Evolutionary conservation across 2,888 invertebrate species (phyloP), one percentile per base, ranked within the genome.

Genomic region (Conchocele bisecta): DNA sequence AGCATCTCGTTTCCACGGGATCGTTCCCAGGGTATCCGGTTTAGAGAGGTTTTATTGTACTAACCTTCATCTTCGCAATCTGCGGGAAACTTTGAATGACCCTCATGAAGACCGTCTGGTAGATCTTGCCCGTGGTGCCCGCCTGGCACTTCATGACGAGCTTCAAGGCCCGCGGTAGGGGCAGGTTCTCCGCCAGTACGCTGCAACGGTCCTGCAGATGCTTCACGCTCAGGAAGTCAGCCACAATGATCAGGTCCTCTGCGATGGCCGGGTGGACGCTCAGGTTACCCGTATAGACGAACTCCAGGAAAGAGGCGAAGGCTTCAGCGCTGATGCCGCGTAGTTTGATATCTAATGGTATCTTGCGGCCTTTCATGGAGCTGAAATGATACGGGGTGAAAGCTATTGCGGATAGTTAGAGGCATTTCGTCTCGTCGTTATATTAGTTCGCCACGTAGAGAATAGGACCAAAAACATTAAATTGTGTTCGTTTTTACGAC

Each of bases 271-370:
- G 58, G 3, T 54, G 61, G 3, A 85, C 57, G 6, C 60, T 48
- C 13, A 83, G 35, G 24, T 75, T 33, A 51, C 83, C 71, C 22
- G 82, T 79, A 71, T 87, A 87, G 26, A 83, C 72, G 63, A 68
- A 86, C 35, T 80, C 80, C 17, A 87, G 64, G 42, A 86, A 78
- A 5, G 75, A 48, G 4, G 80, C 77, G 67, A 88, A 87, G 2
- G 83, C 69, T 6, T 75, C 48, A 6, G 83, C 59, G n/a, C 76
- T 75, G 15, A 86, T 73, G 3, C 80, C 79, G 29, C 75, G 73
- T 1, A 87, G 64, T 20, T 71, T 77, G 7, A 87, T 29, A 22
- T 81, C 75, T 9, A 81, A 68, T 24, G 85, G 83, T 13, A 80
- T 75, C 33, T 73, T 56, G 0, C 70, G 65, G 17, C 68, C 64